A percentile compares a stretch with the other conserved stretches of the same genome.
Evolutionary conservation across 2,113 vertebrate species (phyloP).

Genomic region (Paramormyrops kingsleyae): DNA sequence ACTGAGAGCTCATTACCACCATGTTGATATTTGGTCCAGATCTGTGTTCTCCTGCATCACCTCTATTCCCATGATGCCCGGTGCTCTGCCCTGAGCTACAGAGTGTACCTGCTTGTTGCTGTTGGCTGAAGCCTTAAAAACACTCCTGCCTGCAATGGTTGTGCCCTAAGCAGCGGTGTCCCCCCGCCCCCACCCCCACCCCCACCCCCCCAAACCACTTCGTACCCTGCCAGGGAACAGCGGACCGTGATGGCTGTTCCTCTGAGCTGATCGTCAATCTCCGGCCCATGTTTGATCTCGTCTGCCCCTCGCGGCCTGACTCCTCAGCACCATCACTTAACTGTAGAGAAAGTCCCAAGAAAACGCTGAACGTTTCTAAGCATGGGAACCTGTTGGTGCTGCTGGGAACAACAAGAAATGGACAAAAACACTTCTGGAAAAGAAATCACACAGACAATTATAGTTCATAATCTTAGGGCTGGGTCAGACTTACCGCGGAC

Average conservation of each 20-base stretch:
- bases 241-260: slow-evolving; percentile 31
- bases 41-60: background rate
- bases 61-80: background rate
- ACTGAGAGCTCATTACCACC: background rate
- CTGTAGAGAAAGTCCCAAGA: slow-evolving; percentile 39
- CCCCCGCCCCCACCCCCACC: slow-evolving; percentile 30
- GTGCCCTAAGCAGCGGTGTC: slow-evolving; percentile 13
- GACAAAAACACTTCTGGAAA: background rate
- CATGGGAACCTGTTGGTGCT: background rate
- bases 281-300: slow-evolving; percentile 32
- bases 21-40: background rate
- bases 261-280: slow-evolving; percentile 28
- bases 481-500: background rate
- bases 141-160: background rate
- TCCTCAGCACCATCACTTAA: slow-evolving; percentile 41
- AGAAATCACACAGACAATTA: background rate
- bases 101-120: background rate
- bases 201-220: slow-evolving; percentile 42
- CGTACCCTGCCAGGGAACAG: slow-evolving; percentile 60
- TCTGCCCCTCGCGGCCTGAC: slow-evolving; percentile 19
- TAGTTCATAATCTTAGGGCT: background rate
- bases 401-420: background rate
- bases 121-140: background rate
- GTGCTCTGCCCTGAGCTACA: background rate
- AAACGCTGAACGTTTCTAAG: background rate